Percentiles rank a stretch among this genome's conserved stretches.
Conservation (phyloP, 2,797 vertebrate species). For the Bovichtus diacanthus region DNA sequence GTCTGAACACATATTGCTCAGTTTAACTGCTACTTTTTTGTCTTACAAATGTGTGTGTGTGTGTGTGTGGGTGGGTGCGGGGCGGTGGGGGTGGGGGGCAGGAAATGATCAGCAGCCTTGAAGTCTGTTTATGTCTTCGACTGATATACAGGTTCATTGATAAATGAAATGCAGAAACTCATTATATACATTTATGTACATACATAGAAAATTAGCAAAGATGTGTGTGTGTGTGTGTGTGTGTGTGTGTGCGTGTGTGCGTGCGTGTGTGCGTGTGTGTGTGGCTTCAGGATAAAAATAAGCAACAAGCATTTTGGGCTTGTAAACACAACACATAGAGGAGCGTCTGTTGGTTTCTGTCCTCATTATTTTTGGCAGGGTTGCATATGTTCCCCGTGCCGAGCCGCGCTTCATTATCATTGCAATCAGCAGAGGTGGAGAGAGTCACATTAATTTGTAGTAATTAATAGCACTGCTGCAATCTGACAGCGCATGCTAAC, state of each 20-base stretch:
- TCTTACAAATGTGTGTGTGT: constrained; percentile 35
- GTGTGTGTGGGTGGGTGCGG: neutral
- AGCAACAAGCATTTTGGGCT: constrained; percentile 88
- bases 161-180: constrained; percentile 58
- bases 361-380: constrained; percentile 97
- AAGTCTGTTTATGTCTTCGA: constrained; percentile 53
- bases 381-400: constrained; percentile 94
- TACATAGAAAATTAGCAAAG: constrained; percentile 51
- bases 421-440: constrained; percentile 91
- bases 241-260: constrained; percentile 5
- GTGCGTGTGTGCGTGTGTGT: constrained; percentile 28
- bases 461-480: constrained; percentile 98
- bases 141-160: constrained; percentile 42
- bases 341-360: constrained; percentile 90
- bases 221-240: neutral
- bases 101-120: constrained; percentile 56
- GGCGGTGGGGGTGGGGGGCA: neutral
- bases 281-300: constrained; percentile 77
- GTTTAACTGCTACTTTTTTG: constrained; percentile 67
- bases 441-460: constrained; percentile 99
- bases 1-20: constrained; percentile 76
- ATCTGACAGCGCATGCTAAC: constrained; percentile 97
- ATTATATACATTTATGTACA: constrained; percentile 55
- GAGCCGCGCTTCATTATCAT: constrained; percentile 95
- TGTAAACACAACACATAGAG: constrained; percentile 89